Base-by-base conservation (phyloP, 2,888 invertebrate genomes). In the Sphaeridia pumilis region DNA sequence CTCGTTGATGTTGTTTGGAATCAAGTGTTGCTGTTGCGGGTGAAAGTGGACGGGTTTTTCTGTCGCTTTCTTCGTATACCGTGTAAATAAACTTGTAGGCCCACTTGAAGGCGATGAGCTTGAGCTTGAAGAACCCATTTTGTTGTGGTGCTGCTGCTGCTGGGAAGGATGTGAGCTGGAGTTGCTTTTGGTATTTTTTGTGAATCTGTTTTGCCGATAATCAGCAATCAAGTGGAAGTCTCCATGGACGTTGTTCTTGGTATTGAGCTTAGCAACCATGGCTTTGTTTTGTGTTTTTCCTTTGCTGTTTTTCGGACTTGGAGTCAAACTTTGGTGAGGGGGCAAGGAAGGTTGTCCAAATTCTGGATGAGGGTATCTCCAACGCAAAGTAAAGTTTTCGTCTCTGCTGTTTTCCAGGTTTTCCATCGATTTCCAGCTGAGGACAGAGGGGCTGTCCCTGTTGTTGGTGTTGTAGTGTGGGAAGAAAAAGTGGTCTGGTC, bases 381-480 rank as follows among this genome's bases (percentile, higher is more conserved):
- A 64, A 14, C 58, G 49, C 1, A 64, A 52, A 14, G 64, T 64
- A 49, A 64, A 64, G 51, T 64, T 64, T 27, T 61, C 59, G 46
- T 57, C 57, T 14, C 49, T 34, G 20, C 26, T 26, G 4, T 46
- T 50, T 12, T 61, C 61, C 25, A 61, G 43, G 51, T 54, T 57
- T 41, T 61, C 61, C 57, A 61, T 56, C 10, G 58, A 58, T 47
- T 61, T 61, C 61, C 61, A 61, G 36, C 51, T 51, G 22, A 45
- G 36, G 2, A 51, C 51, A 12, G 46, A 45, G 26, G 44, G 28
- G 27, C 38, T 51, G n/a, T 26, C 24, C 28, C 46, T 22, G n/a
- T 45, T 12, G 34, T 51, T 51, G 20, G 34, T 24, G n/a, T 7
- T 21, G 28, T 46, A 27, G 17, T 46, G 46, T 3, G 45, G 45